Evolutionary conservation across 1,140 invertebrate species (phyloP).

Genomic region (Tetramorium simillimum): DNA sequence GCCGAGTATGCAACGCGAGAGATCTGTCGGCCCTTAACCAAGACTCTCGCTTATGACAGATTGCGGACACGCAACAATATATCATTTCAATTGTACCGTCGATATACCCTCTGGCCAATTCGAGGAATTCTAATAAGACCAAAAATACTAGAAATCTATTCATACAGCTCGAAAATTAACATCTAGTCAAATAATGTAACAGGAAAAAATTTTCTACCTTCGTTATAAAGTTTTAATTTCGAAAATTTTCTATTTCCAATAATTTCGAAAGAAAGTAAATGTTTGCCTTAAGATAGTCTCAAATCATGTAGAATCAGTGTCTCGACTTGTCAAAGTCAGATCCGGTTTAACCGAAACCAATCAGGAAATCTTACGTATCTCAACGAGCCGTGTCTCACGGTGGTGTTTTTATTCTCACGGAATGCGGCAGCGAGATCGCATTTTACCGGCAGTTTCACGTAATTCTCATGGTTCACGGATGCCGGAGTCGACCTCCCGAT

Average conservation of each 20-base stretch:
- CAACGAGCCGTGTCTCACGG: slow-evolving; percentile 4
- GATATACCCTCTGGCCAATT: background rate
- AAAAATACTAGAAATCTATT: background rate
- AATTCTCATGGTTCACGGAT: slow-evolving; percentile 30
- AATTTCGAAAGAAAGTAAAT: background rate
- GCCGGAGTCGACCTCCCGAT: background rate
- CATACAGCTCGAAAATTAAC: background rate
- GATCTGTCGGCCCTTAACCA: background rate
- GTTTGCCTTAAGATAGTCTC: background rate
- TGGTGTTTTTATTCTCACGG: slow-evolving; percentile 35
- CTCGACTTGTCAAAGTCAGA: background rate
- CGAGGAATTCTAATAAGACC: background rate
- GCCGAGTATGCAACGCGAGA: slow-evolving; percentile 4
- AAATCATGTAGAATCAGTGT: background rate
- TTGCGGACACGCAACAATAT: background rate
- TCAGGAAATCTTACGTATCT: background rate
- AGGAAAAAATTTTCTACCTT: background rate
- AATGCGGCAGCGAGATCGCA: slow-evolving; percentile 43
- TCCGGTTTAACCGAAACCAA: background rate
- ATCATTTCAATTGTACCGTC: background rate
- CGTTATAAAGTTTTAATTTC: background rate
- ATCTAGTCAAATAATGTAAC: background rate
- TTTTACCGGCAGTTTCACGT: slow-evolving; percentile 14
- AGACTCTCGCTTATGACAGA: background rate
- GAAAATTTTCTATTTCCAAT: background rate